Conservation (phyloP, 2,797 vertebrate species). For the Carduelis carduelis region DNA sequence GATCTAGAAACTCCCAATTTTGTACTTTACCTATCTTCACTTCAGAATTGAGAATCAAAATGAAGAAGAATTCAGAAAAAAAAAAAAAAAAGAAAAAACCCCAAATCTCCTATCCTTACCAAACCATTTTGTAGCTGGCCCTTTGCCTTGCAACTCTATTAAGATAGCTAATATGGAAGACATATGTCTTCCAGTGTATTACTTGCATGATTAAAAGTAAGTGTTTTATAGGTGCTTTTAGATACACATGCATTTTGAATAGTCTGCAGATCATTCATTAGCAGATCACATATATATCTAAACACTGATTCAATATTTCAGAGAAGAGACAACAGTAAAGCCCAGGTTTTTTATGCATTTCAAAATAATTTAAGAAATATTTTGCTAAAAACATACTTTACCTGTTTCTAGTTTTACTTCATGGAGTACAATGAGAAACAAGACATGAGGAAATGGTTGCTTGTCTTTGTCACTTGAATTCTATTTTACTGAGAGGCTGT, state of each 20-base stretch:
- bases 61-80: neutral
- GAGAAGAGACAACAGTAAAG: neutral
- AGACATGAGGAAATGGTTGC: conserved; percentile 27
- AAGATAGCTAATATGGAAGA: neutral
- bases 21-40: neutral
- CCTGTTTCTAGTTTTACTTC: conserved; percentile 55
- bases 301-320: neutral
- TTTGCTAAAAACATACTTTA: conserved; percentile 25
- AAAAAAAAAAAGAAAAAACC: rapidly evolving
- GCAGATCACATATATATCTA: neutral
- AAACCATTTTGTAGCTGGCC: neutral
- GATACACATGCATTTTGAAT: neutral
- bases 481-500: neutral
- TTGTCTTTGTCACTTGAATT: conserved; percentile 60
- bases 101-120: neutral
- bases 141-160: neutral
- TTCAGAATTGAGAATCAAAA: neutral
- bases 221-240: neutral
- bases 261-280: neutral
- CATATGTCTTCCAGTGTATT: neutral
- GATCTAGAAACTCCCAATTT: neutral
- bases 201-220: neutral
- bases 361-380: conserved; percentile 15
- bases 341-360: neutral
- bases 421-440: conserved; percentile 39